These are phyloP conservation scores for Gyps fulvus DNA, from an alignment of 2,113 vertebrate species.

Conservation along the genomic window DNA sequence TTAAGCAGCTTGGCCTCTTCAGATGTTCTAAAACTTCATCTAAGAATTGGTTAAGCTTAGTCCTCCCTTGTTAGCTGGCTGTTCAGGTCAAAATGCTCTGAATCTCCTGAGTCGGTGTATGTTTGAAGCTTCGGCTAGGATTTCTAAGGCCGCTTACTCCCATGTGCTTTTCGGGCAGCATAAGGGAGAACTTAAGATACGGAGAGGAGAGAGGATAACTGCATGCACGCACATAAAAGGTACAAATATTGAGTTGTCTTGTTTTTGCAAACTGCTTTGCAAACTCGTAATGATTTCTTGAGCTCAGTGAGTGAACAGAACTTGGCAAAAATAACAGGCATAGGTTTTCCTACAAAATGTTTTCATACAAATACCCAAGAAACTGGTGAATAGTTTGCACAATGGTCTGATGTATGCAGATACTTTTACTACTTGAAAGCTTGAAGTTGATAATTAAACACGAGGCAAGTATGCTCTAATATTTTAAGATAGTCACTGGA, in stretches of 20 bases:
- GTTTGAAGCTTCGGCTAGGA: not conserved
- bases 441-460: not conserved
- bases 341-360: not conserved
- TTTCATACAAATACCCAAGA: not conserved
- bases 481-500: not conserved
- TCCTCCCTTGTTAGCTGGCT: not conserved
- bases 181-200: not conserved
- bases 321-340: not conserved
- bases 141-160: not conserved
- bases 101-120: fast-evolving
- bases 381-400: not conserved
- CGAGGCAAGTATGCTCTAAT: not conserved
- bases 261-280: not conserved
- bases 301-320: not conserved
- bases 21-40: not conserved
- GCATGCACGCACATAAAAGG: fast-evolving
- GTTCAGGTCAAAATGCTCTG: not conserved
- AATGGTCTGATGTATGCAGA: not conserved
- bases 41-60: not conserved
- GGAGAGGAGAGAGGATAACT: not conserved
- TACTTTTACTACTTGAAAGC: not conserved
- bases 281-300: not conserved
- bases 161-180: fast-evolving
- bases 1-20: not conserved
- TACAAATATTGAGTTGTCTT: not conserved